These are phyloP conservation scores for Pollimyrus isidori DNA, from an alignment of 2,113 vertebrate genomes.

Conservation along the genomic window DNA sequence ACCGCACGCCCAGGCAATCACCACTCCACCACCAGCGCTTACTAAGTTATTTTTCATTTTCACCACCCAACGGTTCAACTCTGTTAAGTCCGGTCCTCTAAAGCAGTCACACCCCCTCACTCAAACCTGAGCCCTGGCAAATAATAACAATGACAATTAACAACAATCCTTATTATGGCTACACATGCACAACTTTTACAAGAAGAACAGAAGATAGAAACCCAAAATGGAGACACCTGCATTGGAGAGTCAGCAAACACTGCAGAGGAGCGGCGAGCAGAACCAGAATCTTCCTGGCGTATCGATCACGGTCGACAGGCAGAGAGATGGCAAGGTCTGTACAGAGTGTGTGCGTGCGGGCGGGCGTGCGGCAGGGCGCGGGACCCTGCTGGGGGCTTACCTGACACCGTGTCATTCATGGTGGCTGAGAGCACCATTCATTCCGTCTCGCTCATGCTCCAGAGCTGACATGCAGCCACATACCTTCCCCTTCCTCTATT, in stretches of 20 bases:
- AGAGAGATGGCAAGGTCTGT: neutral
- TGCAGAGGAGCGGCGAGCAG: neutral
- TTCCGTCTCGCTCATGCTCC: slow-evolving; percentile 1
- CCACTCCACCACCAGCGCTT: neutral
- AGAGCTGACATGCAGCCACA: neutral
- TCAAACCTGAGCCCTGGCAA: neutral
- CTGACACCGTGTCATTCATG: slow-evolving; percentile 20
- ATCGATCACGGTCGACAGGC: neutral
- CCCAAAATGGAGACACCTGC: neutral
- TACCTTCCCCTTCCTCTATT: neutral
- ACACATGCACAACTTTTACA: neutral
- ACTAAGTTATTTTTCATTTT: neutral
- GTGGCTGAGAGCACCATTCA: neutral
- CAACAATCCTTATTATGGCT: neutral
- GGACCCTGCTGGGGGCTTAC: neutral
- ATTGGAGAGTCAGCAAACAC: neutral
- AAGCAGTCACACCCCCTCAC: neutral
- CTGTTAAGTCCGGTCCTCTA: neutral
- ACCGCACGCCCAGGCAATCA: neutral
- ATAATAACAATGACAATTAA: neutral
- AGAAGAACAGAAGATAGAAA: neutral
- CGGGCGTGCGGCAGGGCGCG: too few relatives aligned
- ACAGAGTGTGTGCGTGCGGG: neutral
- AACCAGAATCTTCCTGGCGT: neutral
- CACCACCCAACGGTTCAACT: neutral